Base-by-base conservation (phyloP, 2,888 invertebrate species). In the Neoitamus cyanurus region DNA sequence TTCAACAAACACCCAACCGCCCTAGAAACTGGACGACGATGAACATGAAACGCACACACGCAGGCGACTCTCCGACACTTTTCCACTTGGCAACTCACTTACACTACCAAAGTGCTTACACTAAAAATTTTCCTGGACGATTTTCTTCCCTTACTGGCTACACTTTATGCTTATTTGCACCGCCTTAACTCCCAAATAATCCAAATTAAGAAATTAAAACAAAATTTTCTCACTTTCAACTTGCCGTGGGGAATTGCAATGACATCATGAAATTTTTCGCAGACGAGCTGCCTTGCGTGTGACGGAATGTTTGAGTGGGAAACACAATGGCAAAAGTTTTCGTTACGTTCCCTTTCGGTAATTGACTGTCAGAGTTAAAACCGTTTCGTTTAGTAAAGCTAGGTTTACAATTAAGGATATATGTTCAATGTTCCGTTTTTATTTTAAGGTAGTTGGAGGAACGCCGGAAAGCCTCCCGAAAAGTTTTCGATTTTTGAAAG, bases 291-390 rank as follows among this genome's bases (percentile, higher is more conserved):
- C 72, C 72, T 46, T 72, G 36, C 68, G 68, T 84, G 84, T 86
- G 86, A 86, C 86, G 86, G 86, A 86, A 86, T 86, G 86, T 84
- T 86, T 84, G n/a, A n/a, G n/a, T n/a, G n/a, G n/a, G n/a, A n/a
- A n/a, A n/a, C n/a, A n/a, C n/a, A n/a, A n/a, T n/a, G n/a, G n/a
- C n/a, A n/a, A n/a, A n/a, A n/a, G n/a, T n/a, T n/a, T n/a, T n/a
- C n/a, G n/a, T n/a, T n/a, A n/a, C n/a, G n/a, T n/a, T n/a, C n/a
- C n/a, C n/a, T n/a, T n/a, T n/a, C n/a, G n/a, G n/a, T n/a, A n/a
- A n/a, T n/a, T n/a, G n/a, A n/a, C n/a, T n/a, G n/a, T n/a, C n/a
- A n/a, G n/a, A n/a, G n/a, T n/a, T n/a, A n/a, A n/a, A n/a, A n/a
- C n/a, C n/a, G n/a, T n/a, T n/a, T n/a, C n/a, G n/a, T n/a, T n/a